A percentile compares a stretch with the other conserved stretches of the same genome.
Conservation (phyloP, 2,888 invertebrate species). For the Chrysodeixis includens region DNA sequence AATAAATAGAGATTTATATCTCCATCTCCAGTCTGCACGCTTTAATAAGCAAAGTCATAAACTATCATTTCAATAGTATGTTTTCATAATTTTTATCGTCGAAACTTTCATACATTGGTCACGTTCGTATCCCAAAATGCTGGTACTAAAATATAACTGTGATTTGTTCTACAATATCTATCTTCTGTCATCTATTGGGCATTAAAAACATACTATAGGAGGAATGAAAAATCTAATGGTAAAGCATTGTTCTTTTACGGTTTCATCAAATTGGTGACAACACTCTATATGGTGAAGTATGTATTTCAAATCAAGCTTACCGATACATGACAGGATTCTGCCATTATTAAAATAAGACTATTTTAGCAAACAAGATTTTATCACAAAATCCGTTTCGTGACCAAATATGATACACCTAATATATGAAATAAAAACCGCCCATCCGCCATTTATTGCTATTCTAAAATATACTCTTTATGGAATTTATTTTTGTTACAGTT, state of each 20-base stretch:
- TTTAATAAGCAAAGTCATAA: slow-evolving; percentile 44
- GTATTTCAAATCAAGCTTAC: neutral
- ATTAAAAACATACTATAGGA: slow-evolving; percentile 1
- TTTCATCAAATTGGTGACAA: neutral
- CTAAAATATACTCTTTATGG: neutral
- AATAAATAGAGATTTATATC: slow-evolving; percentile 54
- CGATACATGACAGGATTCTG: neutral
- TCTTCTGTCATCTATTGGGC: slow-evolving; percentile 27
- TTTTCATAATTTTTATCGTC: slow-evolving; percentile 51
- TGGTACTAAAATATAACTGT: slow-evolving; percentile 55
- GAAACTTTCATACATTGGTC: slow-evolving; percentile 51
- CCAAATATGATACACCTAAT: slow-evolving; percentile 4
- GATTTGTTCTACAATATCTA: slow-evolving; percentile 42
- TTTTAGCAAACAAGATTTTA: slow-evolving; percentile 18
- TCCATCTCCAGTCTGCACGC: slow-evolving; percentile 33
- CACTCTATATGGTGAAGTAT: no score
- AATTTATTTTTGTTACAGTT: neutral
- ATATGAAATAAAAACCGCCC: slow-evolving; percentile 1
- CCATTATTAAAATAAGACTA: neutral
- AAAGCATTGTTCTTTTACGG: neutral
- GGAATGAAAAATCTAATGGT: neutral
- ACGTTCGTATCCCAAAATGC: slow-evolving; percentile 50
- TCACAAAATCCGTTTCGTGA: slow-evolving; percentile 6
- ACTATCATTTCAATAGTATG: slow-evolving; percentile 44
- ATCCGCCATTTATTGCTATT: neutral